A percentile compares a stretch with the other conserved stretches of the same genome.
Evolutionary conservation across 2,888 invertebrate genomes (phyloP).

Genomic region (Cantharis rustica): DNA sequence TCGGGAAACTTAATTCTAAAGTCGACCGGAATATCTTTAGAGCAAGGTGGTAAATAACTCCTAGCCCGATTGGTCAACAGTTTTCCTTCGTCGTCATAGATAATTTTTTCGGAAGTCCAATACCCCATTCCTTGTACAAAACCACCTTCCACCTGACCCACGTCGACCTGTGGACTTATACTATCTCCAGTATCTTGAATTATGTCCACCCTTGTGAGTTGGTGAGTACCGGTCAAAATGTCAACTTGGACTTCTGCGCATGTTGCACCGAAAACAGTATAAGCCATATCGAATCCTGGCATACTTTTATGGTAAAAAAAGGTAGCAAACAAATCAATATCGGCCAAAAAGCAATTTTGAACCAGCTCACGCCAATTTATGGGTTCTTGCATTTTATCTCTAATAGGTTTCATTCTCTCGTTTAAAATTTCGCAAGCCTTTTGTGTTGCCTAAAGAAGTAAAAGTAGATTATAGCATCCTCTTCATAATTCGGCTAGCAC

Average conservation of each 20-base stretch:
- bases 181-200: background rate
- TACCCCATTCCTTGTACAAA: background rate
- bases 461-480: background rate
- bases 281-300: background rate
- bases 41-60: background rate
- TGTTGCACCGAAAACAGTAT: slow-evolving; percentile 64
- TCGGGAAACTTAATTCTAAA: background rate
- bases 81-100: background rate
- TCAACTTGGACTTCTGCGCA: slow-evolving; percentile 78
- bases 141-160: background rate
- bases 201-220: background rate
- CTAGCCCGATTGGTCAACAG: background rate
- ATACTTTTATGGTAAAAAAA: slow-evolving; percentile 55
- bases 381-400: slow-evolving; percentile 58
- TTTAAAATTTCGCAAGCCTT: background rate
- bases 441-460: background rate
- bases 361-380: slow-evolving; percentile 63
- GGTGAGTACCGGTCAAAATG: slow-evolving; percentile 55
- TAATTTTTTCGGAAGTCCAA: background rate
- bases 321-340: slow-evolving; percentile 66
- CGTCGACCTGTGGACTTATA: background rate
- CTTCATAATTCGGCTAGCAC: background rate
- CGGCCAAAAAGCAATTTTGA: slow-evolving; percentile 57
- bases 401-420: slow-evolving; percentile 56
- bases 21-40: background rate